A percentile compares a stretch with the other conserved stretches of the same genome.
Conservation (phyloP, 1,140 invertebrate species). For the Aricia agestis region DNA sequence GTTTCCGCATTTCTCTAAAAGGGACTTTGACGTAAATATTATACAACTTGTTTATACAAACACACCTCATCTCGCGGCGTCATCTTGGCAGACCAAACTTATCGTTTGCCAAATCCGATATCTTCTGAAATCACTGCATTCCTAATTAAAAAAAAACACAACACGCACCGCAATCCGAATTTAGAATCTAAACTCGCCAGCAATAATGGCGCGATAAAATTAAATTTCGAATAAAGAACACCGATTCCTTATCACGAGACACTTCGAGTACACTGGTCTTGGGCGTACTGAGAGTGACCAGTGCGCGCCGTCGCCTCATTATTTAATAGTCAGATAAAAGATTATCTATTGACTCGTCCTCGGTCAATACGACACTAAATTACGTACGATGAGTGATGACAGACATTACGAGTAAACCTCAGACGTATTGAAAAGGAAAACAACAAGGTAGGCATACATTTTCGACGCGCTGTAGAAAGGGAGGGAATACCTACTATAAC, state of each 20-base stretch:
- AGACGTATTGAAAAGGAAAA: no score
- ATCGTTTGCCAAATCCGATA: conserved; percentile 29
- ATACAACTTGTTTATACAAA: no score
- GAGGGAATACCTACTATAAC: no score
- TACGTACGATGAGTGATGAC: conserved; percentile 21
- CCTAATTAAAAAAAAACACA: conserved; percentile 28
- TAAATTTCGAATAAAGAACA: conserved; percentile 15
- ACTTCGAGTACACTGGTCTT: conserved; percentile 30
- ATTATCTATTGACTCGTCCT: conserved; percentile 70
- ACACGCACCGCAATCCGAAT: conserved; percentile 7
- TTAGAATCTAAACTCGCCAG: background rate
- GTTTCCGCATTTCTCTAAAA: no score
- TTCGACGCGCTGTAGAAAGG: no score
- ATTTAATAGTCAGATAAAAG: conserved; percentile 73
- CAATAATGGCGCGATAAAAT: background rate
- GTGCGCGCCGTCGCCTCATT: conserved; percentile 47
- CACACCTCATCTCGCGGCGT: conserved; percentile 38
- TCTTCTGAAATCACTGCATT: conserved; percentile 37
- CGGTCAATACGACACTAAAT: conserved; percentile 62
- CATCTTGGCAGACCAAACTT: conserved; percentile 36
- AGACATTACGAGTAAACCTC: background rate
- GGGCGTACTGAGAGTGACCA: conserved; percentile 39
- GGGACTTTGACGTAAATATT: no score
- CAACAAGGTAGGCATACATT: no score
- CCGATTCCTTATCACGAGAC: conserved; percentile 13